Conservation (phyloP, 2,113 vertebrate species). For the Semnornis frantzii region DNA sequence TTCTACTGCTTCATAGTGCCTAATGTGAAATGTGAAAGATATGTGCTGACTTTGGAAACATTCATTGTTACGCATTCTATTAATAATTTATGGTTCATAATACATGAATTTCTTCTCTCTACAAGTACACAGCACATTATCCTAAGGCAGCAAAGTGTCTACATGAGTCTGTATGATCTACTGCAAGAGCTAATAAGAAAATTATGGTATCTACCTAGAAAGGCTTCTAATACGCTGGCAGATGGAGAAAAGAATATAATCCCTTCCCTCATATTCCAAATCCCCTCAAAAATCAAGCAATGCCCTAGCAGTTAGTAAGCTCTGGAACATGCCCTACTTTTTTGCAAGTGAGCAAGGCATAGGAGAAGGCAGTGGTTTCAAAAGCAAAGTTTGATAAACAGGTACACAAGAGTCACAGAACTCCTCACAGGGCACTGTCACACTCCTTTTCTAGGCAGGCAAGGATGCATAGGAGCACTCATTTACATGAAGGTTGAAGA, state of each 20-base stretch:
- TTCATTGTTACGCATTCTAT: background rate
- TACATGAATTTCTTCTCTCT: background rate
- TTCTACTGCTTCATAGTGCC: background rate
- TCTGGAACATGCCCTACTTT: background rate
- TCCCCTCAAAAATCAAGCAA: background rate
- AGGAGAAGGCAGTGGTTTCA: background rate
- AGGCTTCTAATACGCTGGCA: background rate
- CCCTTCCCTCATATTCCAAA: background rate
- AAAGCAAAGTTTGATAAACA: background rate
- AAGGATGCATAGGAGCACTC: background rate
- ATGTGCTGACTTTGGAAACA: background rate
- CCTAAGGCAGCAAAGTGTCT: background rate
- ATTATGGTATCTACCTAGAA: background rate
- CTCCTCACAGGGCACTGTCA: background rate
- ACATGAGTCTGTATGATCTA: background rate
- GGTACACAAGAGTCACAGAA: background rate
- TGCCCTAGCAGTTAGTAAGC: background rate
- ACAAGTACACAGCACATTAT: background rate
- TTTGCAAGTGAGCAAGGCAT: background rate
- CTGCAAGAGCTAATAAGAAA: background rate
- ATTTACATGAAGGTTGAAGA: background rate
- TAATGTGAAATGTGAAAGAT: background rate
- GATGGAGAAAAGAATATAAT: background rate
- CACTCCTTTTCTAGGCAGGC: background rate
- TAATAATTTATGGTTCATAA: background rate